Evolutionary conservation across 2,888 invertebrate genomes (phyloP), one percentile per base, ranked within the genome.

Genomic region (Synanthedon tipuliformis): DNA sequence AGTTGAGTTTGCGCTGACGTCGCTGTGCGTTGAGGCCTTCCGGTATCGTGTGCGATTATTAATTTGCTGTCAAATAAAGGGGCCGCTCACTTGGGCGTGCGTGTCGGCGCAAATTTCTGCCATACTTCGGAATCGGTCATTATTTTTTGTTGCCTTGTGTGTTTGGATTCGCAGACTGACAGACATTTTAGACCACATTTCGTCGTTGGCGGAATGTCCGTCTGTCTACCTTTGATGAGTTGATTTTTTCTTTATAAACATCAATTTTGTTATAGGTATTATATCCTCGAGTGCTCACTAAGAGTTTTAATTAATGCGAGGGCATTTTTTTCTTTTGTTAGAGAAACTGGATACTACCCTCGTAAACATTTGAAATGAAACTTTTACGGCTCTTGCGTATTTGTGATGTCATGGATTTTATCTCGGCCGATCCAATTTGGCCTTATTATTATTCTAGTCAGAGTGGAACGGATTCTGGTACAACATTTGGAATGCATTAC

Each of bases 51-150:
- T 66, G 71, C 69, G 75, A 78, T 85, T 86, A 87, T 87, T 87
- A 86, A 86, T 86, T 87, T 85, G 84, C 87, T 86, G 87, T 87
- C 86, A 87, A 86, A 86, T 87, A 86, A 86, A 86, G 85, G 84
- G 86, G 87, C 86, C 85, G 86, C 85, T 81, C 81, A 75, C 81
- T 82, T 82, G 84, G 85, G 86, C 85, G 86, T 86, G 85, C 85
- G 86, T 85, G 86, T 81, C 80, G 78, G 81, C 78, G 84, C 84
- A 79, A 86, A 86, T 85, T 81, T 87, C 85, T 86, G 82, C 85
- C 84, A 85, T 86, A 84, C 84, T 85, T 83, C 64, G 83, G 77
- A 82, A 86, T 85, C 79, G 77, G 78, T 78, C 84, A 83, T 85
- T 83, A 81, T 83, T 82, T 84, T 83, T 82, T 84, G 80, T 77